phyloP scores from a whole-genome alignment of 2,888 invertebrate species.

The Acrobasis consociella region DNA sequence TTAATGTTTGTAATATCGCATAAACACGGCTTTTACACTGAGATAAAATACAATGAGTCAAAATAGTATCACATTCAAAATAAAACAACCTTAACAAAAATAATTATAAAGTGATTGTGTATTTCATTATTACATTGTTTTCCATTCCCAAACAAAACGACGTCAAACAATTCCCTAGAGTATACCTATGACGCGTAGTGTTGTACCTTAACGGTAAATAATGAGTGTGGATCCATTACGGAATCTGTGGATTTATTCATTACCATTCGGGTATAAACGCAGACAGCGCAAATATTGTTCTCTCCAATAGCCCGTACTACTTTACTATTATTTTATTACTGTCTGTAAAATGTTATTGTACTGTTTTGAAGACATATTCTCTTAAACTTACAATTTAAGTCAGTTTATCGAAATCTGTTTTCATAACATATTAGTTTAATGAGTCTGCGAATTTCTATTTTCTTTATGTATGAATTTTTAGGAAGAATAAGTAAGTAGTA shows the following conservation, averaged over 20 bases:
- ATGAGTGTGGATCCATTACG: conserved; percentile 17
- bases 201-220: conserved; percentile 20
- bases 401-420: not conserved
- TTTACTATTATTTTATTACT: conserved; percentile 19
- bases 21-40: no score
- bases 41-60: no score
- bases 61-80: no score
- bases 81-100: no score
- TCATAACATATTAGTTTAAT: no score
- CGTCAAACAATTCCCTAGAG: not conserved
- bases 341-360: conserved; percentile 14
- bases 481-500: no score
- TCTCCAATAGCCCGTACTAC: conserved; percentile 5
- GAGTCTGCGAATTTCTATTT: no score
- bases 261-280: conserved; percentile 9
- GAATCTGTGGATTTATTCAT: conserved; percentile 22
- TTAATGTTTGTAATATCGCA: no score
- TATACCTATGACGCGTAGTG: conserved; percentile 4
- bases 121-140: not conserved
- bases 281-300: conserved; percentile 16
- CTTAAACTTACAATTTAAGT: conserved; percentile 10
- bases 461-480: no score
- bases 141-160: conserved; percentile 1
- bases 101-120: not conserved
- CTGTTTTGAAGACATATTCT: conserved; percentile 15